Evolutionary conservation across 2,113 vertebrate genomes (phyloP).

Genomic region (Dasyurus viverrinus): DNA sequence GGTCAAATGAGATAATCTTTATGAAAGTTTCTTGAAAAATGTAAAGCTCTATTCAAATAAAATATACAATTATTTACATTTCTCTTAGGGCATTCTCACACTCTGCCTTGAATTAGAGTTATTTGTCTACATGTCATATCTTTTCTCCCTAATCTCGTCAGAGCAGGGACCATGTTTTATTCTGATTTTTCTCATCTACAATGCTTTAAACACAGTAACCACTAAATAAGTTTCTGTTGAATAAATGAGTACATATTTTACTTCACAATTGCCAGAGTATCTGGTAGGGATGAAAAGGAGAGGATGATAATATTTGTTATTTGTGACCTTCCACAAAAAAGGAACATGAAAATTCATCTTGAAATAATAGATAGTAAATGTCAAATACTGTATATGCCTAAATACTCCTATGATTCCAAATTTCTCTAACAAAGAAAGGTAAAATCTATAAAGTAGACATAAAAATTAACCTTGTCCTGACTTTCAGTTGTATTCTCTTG

Average conservation of each 20-base stretch:
- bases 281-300: neutral
- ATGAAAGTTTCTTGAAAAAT: neutral
- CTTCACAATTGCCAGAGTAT: neutral
- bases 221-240: slow-evolving; percentile 29
- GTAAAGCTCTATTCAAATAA: neutral
- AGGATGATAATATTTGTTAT: neutral
- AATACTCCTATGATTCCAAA: neutral
- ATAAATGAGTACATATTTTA: slow-evolving; percentile 16
- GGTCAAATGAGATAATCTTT: neutral
- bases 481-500: neutral
- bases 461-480: neutral
- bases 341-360: slow-evolving; percentile 13
- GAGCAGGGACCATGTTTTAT: neutral
- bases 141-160: neutral
- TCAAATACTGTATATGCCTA: neutral
- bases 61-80: neutral
- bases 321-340: slow-evolving; percentile 15
- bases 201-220: neutral
- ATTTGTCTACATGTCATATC: neutral
- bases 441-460: neutral
- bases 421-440: neutral
- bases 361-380: slow-evolving; percentile 13
- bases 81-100: neutral
- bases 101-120: neutral
- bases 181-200: neutral